Evolutionary conservation across 2,113 vertebrate genomes (phyloP), one percentile per base, ranked within the genome.

Genomic region (Anarhynchus alexandrinus): DNA sequence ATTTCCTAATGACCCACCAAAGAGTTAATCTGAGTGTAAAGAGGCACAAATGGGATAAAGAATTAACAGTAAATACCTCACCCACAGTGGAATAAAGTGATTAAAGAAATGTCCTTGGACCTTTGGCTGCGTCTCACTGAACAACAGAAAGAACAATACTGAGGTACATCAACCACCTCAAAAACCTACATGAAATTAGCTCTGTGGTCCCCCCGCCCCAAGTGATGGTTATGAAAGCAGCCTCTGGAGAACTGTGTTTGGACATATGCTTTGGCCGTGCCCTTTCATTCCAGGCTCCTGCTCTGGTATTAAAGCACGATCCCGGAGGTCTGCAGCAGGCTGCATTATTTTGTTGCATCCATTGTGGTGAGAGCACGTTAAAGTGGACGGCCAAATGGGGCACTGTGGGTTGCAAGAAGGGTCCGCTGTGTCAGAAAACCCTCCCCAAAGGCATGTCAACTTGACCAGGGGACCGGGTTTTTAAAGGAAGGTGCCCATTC

Each of bases 251-350:
- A 8, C 9, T 54, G 11, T 8, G 25, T 22, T 38, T 47, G 19
- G 15, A 38, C 2, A 1, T 7, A 16, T 1, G 26, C 54, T 91
- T 87, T 86, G 26, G 20, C 23, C 4, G 0, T 29, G 11, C 6
- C 36, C 13, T 43, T 47, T 58, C 5, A 34, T 61, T 57, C 73
- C 40, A 34, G 5, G 15, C 40, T 70, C 40, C 52, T 36, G 25
- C 22, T 55, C 43, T 27, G 45, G 15, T 36, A 32, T 9, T 49
- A 47, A 81, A 86, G 34, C 22, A 59, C 0, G 2, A 47, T 8
- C 38, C 14, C 0, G 0, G 57, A 62, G 66, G 30, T 34, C 55
- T 74, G 66, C 34, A 42, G 15, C 5, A 29, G 40, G 21, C 10
- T 71, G 16, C 69, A 52, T 45, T 77, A 52, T 45, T 77, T 73